Conservation (phyloP, 2,113 vertebrate genomes). For the Colistium nudipinnis region DNA sequence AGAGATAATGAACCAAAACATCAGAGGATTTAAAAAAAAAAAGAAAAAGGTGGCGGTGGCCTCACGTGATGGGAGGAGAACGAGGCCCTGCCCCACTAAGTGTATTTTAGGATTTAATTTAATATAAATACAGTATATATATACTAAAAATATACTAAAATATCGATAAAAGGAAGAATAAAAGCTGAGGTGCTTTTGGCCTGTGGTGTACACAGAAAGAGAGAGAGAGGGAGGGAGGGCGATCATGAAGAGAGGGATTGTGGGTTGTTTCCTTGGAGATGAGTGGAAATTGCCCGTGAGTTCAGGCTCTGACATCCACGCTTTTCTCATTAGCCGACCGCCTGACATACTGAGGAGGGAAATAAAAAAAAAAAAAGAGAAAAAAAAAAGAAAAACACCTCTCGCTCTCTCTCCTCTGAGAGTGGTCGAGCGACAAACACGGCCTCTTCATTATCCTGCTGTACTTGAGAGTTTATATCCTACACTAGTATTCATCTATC, state of each 20-base stretch:
- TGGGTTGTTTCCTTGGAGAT: conserved; percentile 75
- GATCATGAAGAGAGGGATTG: conserved; percentile 47
- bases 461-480: not conserved
- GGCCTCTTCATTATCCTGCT: not conserved
- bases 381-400: not conserved
- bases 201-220: too few species aligned
- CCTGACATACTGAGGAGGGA: conserved; percentile 43
- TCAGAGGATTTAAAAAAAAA: too few species aligned
- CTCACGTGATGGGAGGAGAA: too few species aligned
- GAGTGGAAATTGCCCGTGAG: conserved; percentile 41
- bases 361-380: not conserved
- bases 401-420: not conserved
- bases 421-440: not conserved
- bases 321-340: conserved; percentile 57
- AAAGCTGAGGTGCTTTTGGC: too few species aligned
- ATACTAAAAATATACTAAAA: too few species aligned
- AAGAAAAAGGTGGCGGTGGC: too few species aligned
- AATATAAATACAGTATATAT: too few species aligned
- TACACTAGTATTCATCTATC: not conserved
- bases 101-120: too few species aligned
- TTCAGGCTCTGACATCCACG: conserved; percentile 46
- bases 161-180: too few species aligned
- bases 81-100: too few species aligned
- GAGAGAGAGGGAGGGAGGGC: not conserved
- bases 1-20: too few species aligned